These are phyloP conservation scores for Harpagifer antarcticus DNA, from an alignment of 2,797 vertebrate species.

Conservation along the genomic window DNA sequence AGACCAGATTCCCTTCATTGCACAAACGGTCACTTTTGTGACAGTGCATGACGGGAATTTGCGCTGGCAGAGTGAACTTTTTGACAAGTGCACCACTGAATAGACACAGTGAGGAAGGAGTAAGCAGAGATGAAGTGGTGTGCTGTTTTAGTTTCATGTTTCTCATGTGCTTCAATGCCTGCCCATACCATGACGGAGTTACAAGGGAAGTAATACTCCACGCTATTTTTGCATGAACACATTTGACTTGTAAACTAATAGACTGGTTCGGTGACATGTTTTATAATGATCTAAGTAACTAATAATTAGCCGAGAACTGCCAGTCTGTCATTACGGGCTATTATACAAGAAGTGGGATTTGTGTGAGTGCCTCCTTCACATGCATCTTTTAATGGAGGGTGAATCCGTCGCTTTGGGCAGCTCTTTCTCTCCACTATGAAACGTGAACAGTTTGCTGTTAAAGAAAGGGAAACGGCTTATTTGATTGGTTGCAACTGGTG, in stretches of 20 bases:
- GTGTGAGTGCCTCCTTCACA: neutral
- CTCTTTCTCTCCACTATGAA: neutral
- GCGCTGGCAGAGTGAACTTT: neutral
- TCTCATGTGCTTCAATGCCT: neutral
- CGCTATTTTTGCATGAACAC: constrained; percentile 14
- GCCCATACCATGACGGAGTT: neutral
- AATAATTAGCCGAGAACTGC: no score
- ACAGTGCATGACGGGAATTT: neutral
- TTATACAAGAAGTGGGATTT: no score
- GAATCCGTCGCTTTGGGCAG: neutral
- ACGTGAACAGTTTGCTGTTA: neutral
- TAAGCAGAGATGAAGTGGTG: neutral
- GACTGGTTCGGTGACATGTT: neutral
- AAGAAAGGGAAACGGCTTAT: neutral
- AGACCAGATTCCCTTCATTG: neutral
- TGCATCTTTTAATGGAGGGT: neutral
- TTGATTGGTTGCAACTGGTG: neutral
- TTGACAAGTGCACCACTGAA: neutral
- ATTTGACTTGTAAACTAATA: neutral
- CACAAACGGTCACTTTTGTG: neutral
- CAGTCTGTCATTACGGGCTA: no score
- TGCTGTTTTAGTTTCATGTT: neutral
- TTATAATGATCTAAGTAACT: no score
- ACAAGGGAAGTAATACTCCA: neutral
- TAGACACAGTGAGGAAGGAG: neutral